Base-by-base conservation (phyloP, 2,888 invertebrate species). In the Pristionchus entomophagus region DNA sequence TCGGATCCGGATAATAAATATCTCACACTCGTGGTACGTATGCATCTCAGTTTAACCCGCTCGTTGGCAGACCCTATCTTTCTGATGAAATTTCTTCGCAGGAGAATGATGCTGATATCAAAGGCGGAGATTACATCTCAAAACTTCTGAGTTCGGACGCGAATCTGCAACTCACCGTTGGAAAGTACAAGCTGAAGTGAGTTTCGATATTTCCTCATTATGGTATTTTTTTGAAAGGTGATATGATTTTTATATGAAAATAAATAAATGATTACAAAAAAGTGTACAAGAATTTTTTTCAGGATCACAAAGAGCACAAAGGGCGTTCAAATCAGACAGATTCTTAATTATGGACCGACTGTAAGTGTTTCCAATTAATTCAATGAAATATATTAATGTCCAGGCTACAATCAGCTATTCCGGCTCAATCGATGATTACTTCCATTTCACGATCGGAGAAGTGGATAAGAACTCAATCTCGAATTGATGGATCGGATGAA, bases 151-250 rank as follows among this genome's bases (percentile, higher is more conserved):
- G 19, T 0, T 5, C 49, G n/a, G 51, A 38, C 17, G 29, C 78
- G 1, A 80, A 49, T 80, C 78, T 80, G 26, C 49, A 80, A 32
- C 49, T 80, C 32, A 80, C 78, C 2, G 78, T 80, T 10, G 32
- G 32, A 17, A 80, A 80, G 32, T 80, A 80, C 51, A 80, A 80
- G 10, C 22, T 53, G 35, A 80, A 80, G 78, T 80, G 51, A 51
- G 78, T 22, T 45, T 14, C 14, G 14, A 10, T 45, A 10, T 45
- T 14, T n/a, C n/a, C n/a, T n/a, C n/a, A n/a, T n/a, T n/a, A n/a
- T n/a, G n/a, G n/a, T n/a, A n/a, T n/a, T n/a, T n/a, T n/a, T n/a
- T n/a, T n/a, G n/a, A n/a, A n/a, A n/a, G n/a, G n/a, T n/a, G n/a
- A n/a, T n/a, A n/a, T n/a, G n/a, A n/a, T n/a, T n/a, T n/a, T n/a